Base-by-base conservation (phyloP, 2,797 vertebrate species). In the Alectoris magna region DNA sequence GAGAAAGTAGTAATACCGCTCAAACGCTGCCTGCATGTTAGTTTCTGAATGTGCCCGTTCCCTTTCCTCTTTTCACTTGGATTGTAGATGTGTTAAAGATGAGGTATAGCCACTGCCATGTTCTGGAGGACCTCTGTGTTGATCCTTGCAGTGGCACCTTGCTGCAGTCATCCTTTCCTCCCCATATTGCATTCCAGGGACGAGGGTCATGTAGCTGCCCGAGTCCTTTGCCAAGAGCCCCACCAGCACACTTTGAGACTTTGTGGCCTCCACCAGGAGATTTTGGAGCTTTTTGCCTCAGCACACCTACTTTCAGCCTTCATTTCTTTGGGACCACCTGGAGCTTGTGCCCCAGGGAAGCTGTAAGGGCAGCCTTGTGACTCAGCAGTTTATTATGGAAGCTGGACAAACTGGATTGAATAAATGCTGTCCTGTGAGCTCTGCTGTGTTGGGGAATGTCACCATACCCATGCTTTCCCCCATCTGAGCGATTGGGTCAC, bases 301-400 rank as follows among this genome's bases (percentile, higher is more conserved):
- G 62, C 19, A 14, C 11, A 5, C 58, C 10, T 18, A 5, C 38
- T 68, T 66, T 56, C 86, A 87, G 74, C 60, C 86, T 87, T 82
- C 10, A 34, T 95, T 91, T 96, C 92, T 69, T 80, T 69, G 73
- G 73, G 79, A 78, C 58, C 76, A 66, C 93, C 72, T 84, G 91
- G 87, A 92, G 46, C 78, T 92, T 49, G 71, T 43, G 66, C 31
- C 39, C 53, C 67, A 23, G 63, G 43, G 73, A 86, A 81, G 76
- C 80, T 93, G 86, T 92, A 76, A 88, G 75, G 83, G 91, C 90
- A 91, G 63, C 91, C 91, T 93, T 80, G 76, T 48, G 64, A 77
- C 93, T 95, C 94, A 19, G 38, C 60, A 36, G 17, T 41, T 63
- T 21, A 39, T 29, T 63, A 2, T 13, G 60, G 17, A 21, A 63